Evolutionary conservation across 2,888 invertebrate species (phyloP).

Genomic region (Drosophila koepferae): DNA sequence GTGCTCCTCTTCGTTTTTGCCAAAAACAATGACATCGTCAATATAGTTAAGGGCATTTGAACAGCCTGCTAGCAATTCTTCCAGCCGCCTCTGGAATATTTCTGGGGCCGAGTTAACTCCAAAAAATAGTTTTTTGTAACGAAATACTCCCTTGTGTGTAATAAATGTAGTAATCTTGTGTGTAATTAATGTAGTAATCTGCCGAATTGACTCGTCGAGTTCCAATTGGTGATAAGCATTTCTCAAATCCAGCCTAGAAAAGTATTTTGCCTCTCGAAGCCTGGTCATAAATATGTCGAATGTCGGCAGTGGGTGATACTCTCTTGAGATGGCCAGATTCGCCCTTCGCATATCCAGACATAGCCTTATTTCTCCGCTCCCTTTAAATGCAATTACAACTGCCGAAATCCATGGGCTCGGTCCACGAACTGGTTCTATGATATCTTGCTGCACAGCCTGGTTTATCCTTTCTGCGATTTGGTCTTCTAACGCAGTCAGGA

Average conservation of each 20-base stretch:
- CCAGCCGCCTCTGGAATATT: background rate
- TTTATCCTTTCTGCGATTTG: too few relatives aligned
- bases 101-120: background rate
- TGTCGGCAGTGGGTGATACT: background rate
- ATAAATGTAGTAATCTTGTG: background rate
- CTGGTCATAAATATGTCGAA: background rate
- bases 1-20: background rate
- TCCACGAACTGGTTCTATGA: too few relatives aligned
- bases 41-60: background rate
- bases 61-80: background rate
- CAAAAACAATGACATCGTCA: background rate
- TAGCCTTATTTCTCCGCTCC: too few relatives aligned
- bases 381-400: too few relatives aligned
- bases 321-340: background rate
- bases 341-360: too few relatives aligned
- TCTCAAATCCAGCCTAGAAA: too few relatives aligned
- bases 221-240: too few relatives aligned
- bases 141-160: background rate
- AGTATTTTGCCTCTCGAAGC: too few relatives aligned
- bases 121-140: background rate
- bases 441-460: background rate
- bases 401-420: too few relatives aligned
- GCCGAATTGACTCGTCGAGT: background rate
- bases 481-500: too few relatives aligned
- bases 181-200: background rate